Base-by-base conservation (phyloP, 2,888 invertebrate species). In the Thymelicus acteon region DNA sequence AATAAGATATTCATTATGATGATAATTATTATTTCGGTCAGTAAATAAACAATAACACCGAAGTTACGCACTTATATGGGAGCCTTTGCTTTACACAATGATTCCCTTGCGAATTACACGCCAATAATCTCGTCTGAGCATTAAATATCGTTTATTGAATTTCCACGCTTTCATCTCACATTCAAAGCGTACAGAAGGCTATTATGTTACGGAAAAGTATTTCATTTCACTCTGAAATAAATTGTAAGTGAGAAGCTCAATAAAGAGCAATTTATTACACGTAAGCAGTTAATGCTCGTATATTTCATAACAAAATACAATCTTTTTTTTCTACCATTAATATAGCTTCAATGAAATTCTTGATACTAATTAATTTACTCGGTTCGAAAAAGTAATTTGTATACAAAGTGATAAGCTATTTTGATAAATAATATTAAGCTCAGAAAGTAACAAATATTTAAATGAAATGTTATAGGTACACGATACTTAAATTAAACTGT, bases 141-240 rank as follows among this genome's bases (percentile, higher is more conserved):
- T 37, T 62, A 54, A 15, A 62, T 40, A 68, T 47, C 15, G 19
- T 62, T 44, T 13, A 57, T 62, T 31, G 54, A 47, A 63, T 54
- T 63, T 69, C 57, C 54, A 62, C 15, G 19, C 57, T 47, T 31
- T 60, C 31, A 69, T 48, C 58, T 63, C 58, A 69, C 47, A 37
- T 69, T 63, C 57, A 63, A 48, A 63, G 68, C 52, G 67, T 57
- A 15, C 44, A 54, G 31, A 57, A 52, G 7, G 57, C 47, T 68
- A 58, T 69, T 63, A 63, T 63, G 37, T 63, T 69, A 58, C 68
- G n/a, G 48, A 60, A 64, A 58, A 63, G 49, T 70, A 58, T 69
- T 64, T 70, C 40, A 64, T 70, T 70, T 70, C 70, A 44, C 49
- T 49, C 19, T 7, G 64, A 70, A 64, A 64, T 63, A 70, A 70